Evolutionary conservation across 2,113 vertebrate genomes (phyloP).

Genomic region (Petrocephalus zakoni): DNA sequence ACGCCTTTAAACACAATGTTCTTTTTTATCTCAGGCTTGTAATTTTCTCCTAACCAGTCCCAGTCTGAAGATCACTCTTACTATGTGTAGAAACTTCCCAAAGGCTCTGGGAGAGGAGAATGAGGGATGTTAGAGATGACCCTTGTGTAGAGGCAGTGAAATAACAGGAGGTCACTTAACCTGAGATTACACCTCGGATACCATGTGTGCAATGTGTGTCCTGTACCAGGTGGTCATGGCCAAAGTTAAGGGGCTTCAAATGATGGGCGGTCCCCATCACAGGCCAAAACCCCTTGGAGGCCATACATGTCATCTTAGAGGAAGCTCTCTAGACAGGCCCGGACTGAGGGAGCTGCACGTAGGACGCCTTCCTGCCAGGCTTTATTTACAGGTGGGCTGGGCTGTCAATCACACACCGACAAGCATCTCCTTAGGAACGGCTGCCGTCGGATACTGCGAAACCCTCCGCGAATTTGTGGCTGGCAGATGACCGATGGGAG

Average conservation of each 20-base stretch:
- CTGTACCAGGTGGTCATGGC: background rate
- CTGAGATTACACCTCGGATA: background rate
- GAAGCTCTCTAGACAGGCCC: background rate
- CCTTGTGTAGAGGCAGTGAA: background rate
- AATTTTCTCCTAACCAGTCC: background rate
- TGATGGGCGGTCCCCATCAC: background rate
- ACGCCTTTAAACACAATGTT: background rate
- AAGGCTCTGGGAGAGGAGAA: background rate
- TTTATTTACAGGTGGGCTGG: constrained; percentile 15
- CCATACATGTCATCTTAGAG: background rate
- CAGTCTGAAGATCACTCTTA: background rate
- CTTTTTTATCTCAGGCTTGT: background rate
- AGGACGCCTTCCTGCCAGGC: background rate
- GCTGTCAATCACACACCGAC: constrained; percentile 16
- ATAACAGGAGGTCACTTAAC: background rate
- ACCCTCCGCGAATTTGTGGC: background rate
- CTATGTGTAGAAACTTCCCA: background rate
- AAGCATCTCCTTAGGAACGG: constrained; percentile 14
- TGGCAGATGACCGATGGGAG: constrained; percentile 5
- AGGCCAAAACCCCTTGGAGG: background rate
- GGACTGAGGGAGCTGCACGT: background rate
- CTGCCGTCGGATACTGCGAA: background rate
- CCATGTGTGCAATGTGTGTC: background rate
- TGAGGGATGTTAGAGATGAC: background rate
- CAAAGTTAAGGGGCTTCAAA: background rate